These are phyloP conservation scores for Phyllotreta striolata DNA, from an alignment of 2,888 invertebrate genomes.

Conservation along the genomic window DNA sequence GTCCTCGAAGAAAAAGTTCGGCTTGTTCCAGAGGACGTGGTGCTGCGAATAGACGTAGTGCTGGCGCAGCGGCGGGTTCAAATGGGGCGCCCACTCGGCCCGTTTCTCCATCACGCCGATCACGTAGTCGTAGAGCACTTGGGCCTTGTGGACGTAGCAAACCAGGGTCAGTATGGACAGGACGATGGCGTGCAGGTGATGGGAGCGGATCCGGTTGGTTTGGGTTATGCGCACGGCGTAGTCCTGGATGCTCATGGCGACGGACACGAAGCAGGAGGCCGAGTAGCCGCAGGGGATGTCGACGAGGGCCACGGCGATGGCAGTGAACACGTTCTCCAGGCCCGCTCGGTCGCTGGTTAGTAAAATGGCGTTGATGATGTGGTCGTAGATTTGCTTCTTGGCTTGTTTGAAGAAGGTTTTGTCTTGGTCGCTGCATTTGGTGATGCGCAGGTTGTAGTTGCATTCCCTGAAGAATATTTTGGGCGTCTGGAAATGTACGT, in stretches of 20 bases:
- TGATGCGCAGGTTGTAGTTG: constrained; percentile 61
- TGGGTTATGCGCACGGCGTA: constrained; percentile 60
- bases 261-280: constrained; percentile 66
- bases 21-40: constrained; percentile 68
- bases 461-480: constrained; percentile 62
- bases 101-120: constrained; percentile 66
- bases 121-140: constrained; percentile 67
- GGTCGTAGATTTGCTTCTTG: constrained; percentile 62
- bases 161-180: constrained; percentile 69
- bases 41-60: constrained; percentile 65
- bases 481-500: constrained; percentile 60
- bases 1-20: constrained; percentile 70
- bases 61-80: constrained; percentile 69
- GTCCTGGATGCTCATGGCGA: constrained; percentile 70
- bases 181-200: constrained; percentile 69
- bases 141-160: constrained; percentile 69
- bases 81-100: constrained; percentile 69
- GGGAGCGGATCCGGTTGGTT: constrained; percentile 56
- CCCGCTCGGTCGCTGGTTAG: constrained; percentile 55
- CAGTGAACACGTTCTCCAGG: constrained; percentile 65
- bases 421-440: constrained; percentile 60
- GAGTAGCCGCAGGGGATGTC: constrained; percentile 71
- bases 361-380: constrained; percentile 26
- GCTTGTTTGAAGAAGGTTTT: constrained; percentile 64
- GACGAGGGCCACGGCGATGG: constrained; percentile 65